Evolutionary conservation across 2,113 vertebrate genomes (phyloP), one percentile per base, ranked within the genome.

Genomic region (Cheirogaleus medius): DNA sequence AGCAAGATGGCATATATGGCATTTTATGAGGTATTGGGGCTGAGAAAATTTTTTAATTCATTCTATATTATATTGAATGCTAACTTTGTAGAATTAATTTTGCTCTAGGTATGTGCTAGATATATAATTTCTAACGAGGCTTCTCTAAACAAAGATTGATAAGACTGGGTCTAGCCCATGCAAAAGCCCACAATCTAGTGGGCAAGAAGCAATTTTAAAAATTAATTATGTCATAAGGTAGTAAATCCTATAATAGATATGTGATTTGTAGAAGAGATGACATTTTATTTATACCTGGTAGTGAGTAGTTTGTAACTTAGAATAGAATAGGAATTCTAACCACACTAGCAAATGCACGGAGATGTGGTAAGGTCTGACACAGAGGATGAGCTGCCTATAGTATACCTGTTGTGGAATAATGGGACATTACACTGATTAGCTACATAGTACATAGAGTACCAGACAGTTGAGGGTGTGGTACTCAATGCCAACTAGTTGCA

Each of bases 201-300:
- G 32, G 12, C 23, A 63, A 91, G 18, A 85, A 7, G 47, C 18
- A 86, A 47, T n/a, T 88, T 73, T 2, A 66, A 37, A 80, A 94
- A 47, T 20, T 44, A 91, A 68, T 93, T 78, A 90, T 58, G 44
- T 82, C 44, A 78, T 34, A 63, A 84, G 32, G n/a, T 37, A 27
- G 1, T 82, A 73, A 37, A 15, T 69, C 5, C 21, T 60, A 29
- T 56, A 47, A 63, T 37, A 87, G 15, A 34, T 37, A 60, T 3
- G 7, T 54, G 42, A 87, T 69, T 82, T 66, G 68, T 23, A 63
- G 3, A 82, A 18, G 29, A 89, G 6, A 14, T 77, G 71, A n/a
- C 27, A 21, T 86, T 77, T 77, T 87, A 14, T 56, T 77, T 69
- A 25, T 47, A 15, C 13, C 68, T 54, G 23, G 20, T 25, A 77